Conservation (phyloP, 1,140 invertebrate genomes). For the Drepana arcuata region DNA sequence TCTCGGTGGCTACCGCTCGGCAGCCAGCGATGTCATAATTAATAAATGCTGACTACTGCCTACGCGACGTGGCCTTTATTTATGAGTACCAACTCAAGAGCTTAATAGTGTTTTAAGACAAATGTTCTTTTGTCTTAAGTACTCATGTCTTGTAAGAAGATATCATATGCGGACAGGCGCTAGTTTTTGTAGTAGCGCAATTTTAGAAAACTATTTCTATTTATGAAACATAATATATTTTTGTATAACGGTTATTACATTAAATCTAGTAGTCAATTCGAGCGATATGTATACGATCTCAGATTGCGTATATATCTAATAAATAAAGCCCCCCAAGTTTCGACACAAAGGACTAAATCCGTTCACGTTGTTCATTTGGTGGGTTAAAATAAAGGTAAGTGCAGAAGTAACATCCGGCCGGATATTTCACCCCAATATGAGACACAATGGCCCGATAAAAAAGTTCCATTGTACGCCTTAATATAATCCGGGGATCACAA, state of each 20-base stretch:
- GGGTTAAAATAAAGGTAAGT: slow-evolving; percentile 53
- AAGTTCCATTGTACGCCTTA: slow-evolving; percentile 63
- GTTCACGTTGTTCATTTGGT: slow-evolving; percentile 44
- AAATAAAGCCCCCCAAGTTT: background rate
- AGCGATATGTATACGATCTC: too few relatives aligned
- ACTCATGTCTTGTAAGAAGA: too few relatives aligned
- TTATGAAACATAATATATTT: too few relatives aligned
- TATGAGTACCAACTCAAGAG: background rate
- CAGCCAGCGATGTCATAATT: slow-evolving; percentile 41
- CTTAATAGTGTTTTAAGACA: too few relatives aligned
- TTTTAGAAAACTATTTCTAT: too few relatives aligned
- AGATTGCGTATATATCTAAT: too few relatives aligned
- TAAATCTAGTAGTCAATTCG: too few relatives aligned
- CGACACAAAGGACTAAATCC: slow-evolving; percentile 22
- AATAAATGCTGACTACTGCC: slow-evolving; percentile 27
- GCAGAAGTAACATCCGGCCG: slow-evolving; percentile 61
- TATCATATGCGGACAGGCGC: too few relatives aligned
- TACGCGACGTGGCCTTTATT: background rate
- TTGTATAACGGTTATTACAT: too few relatives aligned
- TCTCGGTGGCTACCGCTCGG: slow-evolving; percentile 51
- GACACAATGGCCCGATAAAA: slow-evolving; percentile 58
- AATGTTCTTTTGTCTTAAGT: too few relatives aligned
- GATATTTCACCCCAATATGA: slow-evolving; percentile 66
- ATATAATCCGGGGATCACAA: slow-evolving; percentile 58
- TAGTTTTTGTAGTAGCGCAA: too few relatives aligned